Conservation (phyloP, 2,888 invertebrate species). For the Pseudococcus longispinus region DNA sequence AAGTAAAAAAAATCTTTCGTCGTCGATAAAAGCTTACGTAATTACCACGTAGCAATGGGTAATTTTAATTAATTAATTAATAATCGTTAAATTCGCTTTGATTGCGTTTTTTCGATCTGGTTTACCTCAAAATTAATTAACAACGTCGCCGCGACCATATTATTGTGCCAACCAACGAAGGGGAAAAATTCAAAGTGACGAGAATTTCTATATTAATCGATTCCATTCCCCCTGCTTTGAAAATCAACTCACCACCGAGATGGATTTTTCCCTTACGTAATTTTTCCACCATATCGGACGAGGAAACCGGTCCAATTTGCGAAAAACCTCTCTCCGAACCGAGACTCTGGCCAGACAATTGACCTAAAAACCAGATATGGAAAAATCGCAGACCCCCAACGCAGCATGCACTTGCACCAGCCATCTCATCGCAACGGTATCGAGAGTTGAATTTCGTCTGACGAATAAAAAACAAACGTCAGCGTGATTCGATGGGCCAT, state of each 20-base stretch:
- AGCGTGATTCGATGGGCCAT: neutral
- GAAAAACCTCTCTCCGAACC: neutral
- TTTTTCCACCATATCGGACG: neutral
- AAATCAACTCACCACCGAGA: neutral
- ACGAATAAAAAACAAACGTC: neutral
- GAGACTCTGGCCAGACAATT: neutral
- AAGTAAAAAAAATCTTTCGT: conserved; percentile 12
- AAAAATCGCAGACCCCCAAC: neutral
- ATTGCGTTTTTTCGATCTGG: conserved; percentile 53
- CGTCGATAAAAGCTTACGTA: conserved; percentile 54
- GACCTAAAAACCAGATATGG: neutral
- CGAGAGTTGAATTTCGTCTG: conserved; percentile 17
- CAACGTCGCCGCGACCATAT: conserved; percentile 11
- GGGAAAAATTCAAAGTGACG: neutral
- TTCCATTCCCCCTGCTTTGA: neutral
- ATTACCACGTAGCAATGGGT: conserved; percentile 44
- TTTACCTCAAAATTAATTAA: conserved; percentile 54
- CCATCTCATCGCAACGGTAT: too few species aligned
- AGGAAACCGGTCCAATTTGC: neutral
- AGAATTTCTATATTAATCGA: neutral
- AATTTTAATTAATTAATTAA: conserved; percentile 55
- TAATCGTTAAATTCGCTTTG: conserved; percentile 52
- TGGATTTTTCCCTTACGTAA: neutral
- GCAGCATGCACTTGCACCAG: neutral
- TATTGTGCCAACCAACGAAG: neutral